Evolutionary conservation across 1,140 invertebrate species (phyloP).

Genomic region (Dendrolimus kikuchii): DNA sequence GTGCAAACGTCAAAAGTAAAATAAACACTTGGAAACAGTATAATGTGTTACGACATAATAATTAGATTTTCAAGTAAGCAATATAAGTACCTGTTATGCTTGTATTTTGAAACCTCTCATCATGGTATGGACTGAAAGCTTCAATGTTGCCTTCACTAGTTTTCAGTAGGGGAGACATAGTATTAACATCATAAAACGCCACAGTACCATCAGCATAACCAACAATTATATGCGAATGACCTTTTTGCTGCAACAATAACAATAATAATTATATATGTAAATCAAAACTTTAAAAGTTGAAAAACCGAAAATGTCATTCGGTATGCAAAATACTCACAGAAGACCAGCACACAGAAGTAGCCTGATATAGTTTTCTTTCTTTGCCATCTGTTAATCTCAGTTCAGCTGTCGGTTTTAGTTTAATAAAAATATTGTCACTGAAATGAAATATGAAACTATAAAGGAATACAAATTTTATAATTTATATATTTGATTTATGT

Average conservation of each 20-base stretch:
- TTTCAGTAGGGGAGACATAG: slow-evolving; percentile 70
- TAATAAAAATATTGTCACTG: slow-evolving; percentile 22
- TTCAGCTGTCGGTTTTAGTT: slow-evolving; percentile 42
- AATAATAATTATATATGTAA: neutral
- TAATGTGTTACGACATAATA: no score
- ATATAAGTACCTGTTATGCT: slow-evolving; percentile 12
- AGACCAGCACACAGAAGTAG: slow-evolving; percentile 46
- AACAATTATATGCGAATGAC: slow-evolving; percentile 71
- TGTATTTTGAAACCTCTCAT: slow-evolving; percentile 37
- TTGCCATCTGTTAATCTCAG: slow-evolving; percentile 28
- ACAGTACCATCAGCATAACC: slow-evolving; percentile 78
- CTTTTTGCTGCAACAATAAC: slow-evolving; percentile 46
- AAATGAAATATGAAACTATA: slow-evolving; percentile 5
- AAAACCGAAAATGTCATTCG: no score
- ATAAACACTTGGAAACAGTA: no score
- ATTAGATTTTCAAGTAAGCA: neutral
- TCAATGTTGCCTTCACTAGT: slow-evolving; percentile 41
- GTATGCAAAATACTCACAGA: slow-evolving; percentile 24
- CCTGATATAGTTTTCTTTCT: slow-evolving; percentile 30
- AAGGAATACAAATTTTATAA: neutral
- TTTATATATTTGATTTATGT: no score
- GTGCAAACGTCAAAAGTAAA: no score
- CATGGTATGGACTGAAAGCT: slow-evolving; percentile 54
- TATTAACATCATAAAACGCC: slow-evolving; percentile 73
- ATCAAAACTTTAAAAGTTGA: neutral